Evolutionary conservation across 2,797 vertebrate species (phyloP), one percentile per base, ranked within the genome.

Genomic region (Xiphorhynchus erythropygius): DNA sequence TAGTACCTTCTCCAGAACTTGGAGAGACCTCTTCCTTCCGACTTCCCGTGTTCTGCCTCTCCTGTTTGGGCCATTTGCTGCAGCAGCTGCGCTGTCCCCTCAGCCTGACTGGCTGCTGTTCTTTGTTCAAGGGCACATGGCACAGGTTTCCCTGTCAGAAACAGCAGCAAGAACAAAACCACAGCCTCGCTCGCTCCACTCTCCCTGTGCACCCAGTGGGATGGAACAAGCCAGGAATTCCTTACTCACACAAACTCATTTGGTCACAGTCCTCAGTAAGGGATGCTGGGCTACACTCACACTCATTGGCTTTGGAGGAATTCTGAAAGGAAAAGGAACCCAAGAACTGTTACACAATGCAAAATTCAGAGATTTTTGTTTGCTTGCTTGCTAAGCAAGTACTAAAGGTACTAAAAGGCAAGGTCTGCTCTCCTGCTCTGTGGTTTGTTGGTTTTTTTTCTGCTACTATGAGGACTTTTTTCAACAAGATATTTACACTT

Each of bases 1-100:
- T 32, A 41, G 33, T 96, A 97, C 96, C 96, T 96, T 91, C 88
- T 97, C 87, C 94, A 93, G 89, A 96, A 71, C 5, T 30, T 39
- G 10, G 76, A 93, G 33, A 97, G 44, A 64, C 93, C 60, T 84
- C 80, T 46, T 71, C 68, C 65, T 84, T 81, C 68, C 3, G 63
- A 42, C 33, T 83, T 59, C 4, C 3, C 1, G 1, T 5, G 56
- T 73, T 52, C 81, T 74, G 67, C 24, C 37, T 50, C 42, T 39
- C 18, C 49, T 12, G 18, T 39, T 37, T 37, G 87, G 30, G 73
- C 41, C 27, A 6, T 25, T 70, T 55, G 86, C 69, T 93, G 90
- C 47, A 14, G 46, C 1, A 76, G 30, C 71, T 83, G 79, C 33
- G 18, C 14, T 46, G 41, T 16, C 41, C 62, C 42, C 63, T 84